Evolutionary conservation across 2,113 vertebrate genomes (phyloP).

Genomic region (Gobiocypris rarus): DNA sequence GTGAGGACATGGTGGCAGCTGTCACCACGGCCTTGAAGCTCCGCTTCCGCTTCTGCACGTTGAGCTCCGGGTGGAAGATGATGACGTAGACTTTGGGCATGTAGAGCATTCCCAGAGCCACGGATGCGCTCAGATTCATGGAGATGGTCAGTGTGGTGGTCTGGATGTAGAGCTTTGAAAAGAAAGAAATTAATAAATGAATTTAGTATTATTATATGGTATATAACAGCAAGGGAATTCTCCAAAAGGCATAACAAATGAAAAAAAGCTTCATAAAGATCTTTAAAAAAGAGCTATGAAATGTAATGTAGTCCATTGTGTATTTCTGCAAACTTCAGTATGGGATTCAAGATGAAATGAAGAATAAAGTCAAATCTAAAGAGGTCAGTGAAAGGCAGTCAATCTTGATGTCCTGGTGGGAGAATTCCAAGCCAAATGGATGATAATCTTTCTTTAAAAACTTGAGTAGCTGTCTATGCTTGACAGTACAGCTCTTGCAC

Average conservation of each 20-base stretch:
- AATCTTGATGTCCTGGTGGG: background rate
- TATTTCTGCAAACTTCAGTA: background rate
- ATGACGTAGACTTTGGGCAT: slow-evolving; percentile 99
- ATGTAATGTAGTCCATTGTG: background rate
- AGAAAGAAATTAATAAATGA: too few relatives aligned
- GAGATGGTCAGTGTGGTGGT: slow-evolving; percentile 96
- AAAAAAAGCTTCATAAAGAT: background rate
- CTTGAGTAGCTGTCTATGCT: background rate
- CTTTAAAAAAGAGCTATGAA: background rate
- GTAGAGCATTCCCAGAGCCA: slow-evolving; percentile 97
- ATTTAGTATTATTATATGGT: background rate
- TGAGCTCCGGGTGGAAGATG: slow-evolving; percentile 97
- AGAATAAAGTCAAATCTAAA: background rate
- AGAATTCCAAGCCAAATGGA: slow-evolving; percentile 22
- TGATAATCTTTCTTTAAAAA: slow-evolving; percentile 2
- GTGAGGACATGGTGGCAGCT: slow-evolving; percentile 92
- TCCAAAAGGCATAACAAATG: background rate
- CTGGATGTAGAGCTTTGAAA: slow-evolving; percentile 93
- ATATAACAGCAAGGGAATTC: background rate
- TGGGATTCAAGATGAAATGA: background rate
- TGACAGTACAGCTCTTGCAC: background rate
- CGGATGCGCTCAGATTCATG: slow-evolving; percentile 97
- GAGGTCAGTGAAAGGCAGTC: background rate
- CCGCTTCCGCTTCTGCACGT: slow-evolving; percentile 94
- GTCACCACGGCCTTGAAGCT: slow-evolving; percentile 97